Evolutionary conservation across 2,113 vertebrate genomes (phyloP), one percentile per base, ranked within the genome.

Genomic region (Pavo muticus): DNA sequence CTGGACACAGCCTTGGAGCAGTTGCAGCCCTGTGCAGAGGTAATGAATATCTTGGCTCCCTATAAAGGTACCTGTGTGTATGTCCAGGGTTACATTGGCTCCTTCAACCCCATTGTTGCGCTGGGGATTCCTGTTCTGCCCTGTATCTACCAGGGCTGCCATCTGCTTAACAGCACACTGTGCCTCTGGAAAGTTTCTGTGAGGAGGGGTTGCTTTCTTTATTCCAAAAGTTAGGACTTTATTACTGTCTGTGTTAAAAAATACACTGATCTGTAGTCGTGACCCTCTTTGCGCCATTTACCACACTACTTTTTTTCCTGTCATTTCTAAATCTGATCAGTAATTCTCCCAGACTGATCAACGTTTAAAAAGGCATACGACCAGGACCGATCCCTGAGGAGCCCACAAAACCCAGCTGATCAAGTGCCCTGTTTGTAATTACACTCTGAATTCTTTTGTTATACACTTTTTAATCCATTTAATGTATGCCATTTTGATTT

Each of bases 21-120:
- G 35, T 32, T 83, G 74, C 63, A 54, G 45, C 27, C 40, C 30
- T 2, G 2, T 54, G 78, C 42, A 81, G 59, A 59, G 35, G 18
- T 25, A 40, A 27, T 57, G 19, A 40, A 45, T 24, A 4, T 75
- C 23, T 61, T 65, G 50, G 44, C 35, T 93, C 25, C 12, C 27
- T 3, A 47, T 52, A 19, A 60, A 47, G 37, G 42, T 4, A 6
- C 27, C 0, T 50, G 0, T 16, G 20, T 20, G 21, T 42, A 4
- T 13, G 19, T 24, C 50, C 79, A 42, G 42, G 27, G n/a, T 60
- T 76, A 13, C 1, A 2, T 23, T 11, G 59, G 30, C 75, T 75
- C 27, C 82, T 67, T 82, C 5, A 35, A 50, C 44, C 13, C 2
- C 1, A 0, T 1, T 16, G 11, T 37, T 76, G 59, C 9, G 0